These are phyloP conservation scores for Plectrocnemia conspersa DNA, from an alignment of 1,140 invertebrate species.

Conservation along the genomic window DNA sequence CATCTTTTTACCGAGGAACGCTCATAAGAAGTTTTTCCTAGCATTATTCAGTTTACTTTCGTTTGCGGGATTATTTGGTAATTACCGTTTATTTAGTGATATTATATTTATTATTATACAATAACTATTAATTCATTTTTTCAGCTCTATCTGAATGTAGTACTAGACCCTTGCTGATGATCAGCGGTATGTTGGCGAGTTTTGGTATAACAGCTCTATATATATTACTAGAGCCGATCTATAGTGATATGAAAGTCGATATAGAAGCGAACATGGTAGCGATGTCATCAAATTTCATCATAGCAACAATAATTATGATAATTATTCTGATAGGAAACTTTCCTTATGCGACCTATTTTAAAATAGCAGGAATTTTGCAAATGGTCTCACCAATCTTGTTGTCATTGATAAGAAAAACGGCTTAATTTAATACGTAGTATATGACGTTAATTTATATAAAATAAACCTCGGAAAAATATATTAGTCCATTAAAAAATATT, in stretches of 20 bases:
- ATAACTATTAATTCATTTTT: conserved; percentile 20
- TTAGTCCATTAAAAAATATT: conserved; percentile 5
- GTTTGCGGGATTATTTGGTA: conserved; percentile 46
- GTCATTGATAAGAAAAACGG: conserved; percentile 12
- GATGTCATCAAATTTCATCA: conserved; percentile 42
- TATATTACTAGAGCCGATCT: conserved; percentile 43
- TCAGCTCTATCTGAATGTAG: conserved; percentile 43
- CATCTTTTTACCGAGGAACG: conserved; percentile 41
- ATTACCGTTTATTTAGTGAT: conserved; percentile 7
- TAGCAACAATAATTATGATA: conserved; percentile 40
- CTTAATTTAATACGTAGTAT: background rate
- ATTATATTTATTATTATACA: background rate
- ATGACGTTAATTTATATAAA: background rate
- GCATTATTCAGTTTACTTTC: conserved; percentile 43
- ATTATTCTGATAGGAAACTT: conserved; percentile 44
- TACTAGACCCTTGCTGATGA: conserved; percentile 40
- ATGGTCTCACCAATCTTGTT: conserved; percentile 40
- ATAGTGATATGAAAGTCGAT: conserved; percentile 44
- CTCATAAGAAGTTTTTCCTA: conserved; percentile 41
- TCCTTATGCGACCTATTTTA: conserved; percentile 43
- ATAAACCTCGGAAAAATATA: background rate
- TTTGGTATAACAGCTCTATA: conserved; percentile 41
- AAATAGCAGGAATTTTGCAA: conserved; percentile 43
- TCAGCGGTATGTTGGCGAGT: conserved; percentile 45
- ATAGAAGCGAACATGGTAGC: conserved; percentile 46